Percentiles rank a stretch among this genome's conserved stretches.
These are phyloP conservation scores for Hypanus sabinus DNA, from an alignment of 2,113 vertebrate genomes.

Conservation along the genomic window DNA sequence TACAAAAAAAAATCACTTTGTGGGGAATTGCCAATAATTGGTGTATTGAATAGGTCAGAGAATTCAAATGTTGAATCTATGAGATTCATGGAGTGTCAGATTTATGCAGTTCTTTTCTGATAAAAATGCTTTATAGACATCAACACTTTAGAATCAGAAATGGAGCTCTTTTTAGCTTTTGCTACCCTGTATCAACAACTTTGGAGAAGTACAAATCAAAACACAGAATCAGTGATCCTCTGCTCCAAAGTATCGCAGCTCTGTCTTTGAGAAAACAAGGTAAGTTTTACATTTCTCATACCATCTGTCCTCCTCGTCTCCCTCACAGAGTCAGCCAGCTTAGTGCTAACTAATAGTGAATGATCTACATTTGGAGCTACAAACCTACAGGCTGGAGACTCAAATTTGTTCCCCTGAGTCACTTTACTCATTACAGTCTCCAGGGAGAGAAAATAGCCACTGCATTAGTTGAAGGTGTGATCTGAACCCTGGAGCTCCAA, in stretches of 20 bases:
- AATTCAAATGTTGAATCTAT: background rate
- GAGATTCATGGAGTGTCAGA: background rate
- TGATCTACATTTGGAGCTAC: background rate
- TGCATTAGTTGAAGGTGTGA: background rate
- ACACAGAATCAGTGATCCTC: background rate
- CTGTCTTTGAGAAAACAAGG: background rate
- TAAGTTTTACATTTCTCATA: background rate
- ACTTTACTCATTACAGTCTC: constrained; percentile 14
- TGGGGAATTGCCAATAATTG: background rate
- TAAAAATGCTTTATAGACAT: background rate
- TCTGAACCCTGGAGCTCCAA: background rate
- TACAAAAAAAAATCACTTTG: background rate
- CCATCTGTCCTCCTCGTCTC: background rate
- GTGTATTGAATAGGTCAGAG: background rate
- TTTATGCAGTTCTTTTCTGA: background rate
- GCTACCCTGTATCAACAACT: background rate
- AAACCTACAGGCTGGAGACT: background rate
- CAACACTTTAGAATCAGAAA: background rate
- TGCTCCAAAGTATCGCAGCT: background rate
- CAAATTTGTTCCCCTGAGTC: background rate
- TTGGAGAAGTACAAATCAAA: background rate
- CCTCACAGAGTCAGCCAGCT: background rate
- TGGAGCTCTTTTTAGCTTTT: background rate
- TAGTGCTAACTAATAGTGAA: background rate
- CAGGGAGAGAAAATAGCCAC: background rate